These are phyloP conservation scores for Porphyrio hochstetteri DNA, from an alignment of 2,113 vertebrate genomes.

Conservation along the genomic window DNA sequence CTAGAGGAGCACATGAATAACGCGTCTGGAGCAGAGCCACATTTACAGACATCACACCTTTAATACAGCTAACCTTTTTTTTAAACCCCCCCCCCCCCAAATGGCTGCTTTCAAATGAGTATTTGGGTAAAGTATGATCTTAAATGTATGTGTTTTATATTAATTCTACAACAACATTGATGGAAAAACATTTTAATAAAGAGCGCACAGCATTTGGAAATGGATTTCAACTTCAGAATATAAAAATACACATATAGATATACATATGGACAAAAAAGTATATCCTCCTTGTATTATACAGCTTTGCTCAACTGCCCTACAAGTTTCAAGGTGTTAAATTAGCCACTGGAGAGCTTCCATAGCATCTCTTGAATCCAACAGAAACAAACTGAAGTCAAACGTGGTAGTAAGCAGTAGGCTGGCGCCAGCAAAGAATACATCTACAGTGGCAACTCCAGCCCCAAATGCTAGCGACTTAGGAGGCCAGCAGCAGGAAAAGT, in stretches of 20 bases:
- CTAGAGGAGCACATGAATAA: slow-evolving; percentile 8
- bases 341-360: not conserved
- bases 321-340: slow-evolving; percentile 26
- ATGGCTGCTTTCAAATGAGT: not conserved
- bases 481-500: not conserved
- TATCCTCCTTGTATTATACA: not conserved
- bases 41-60: slow-evolving; percentile 60
- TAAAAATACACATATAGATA: not conserved
- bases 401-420: not conserved
- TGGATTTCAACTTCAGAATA: not conserved
- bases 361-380: not conserved
- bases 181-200: not conserved
- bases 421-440: not conserved
- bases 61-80: not conserved
- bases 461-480: not conserved
- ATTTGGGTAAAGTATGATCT: not conserved
- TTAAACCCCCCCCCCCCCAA: not conserved
- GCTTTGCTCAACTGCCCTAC: not conserved
- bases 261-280: not conserved
- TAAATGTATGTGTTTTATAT: not conserved
- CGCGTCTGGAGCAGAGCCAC: not conserved
- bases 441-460: not conserved
- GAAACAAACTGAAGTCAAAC: not conserved
- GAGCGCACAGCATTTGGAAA: not conserved
- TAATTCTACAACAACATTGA: not conserved